Evolutionary conservation across 2,113 vertebrate genomes (phyloP), one percentile per base, ranked within the genome.

Genomic region (Ailurus styani): DNA sequence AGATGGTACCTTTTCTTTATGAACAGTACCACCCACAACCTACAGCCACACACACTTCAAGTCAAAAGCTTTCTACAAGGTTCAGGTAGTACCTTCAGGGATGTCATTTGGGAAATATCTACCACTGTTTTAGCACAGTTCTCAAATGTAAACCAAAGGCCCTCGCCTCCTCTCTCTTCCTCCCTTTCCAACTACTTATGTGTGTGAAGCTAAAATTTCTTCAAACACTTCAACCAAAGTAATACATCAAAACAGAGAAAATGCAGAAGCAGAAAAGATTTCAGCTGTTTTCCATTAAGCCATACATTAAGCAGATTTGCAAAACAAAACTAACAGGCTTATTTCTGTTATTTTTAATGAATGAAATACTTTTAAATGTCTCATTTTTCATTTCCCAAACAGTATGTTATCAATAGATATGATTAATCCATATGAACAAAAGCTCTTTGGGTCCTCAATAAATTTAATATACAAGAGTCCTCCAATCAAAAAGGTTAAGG

Each of bases 361-460:
- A 20, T n/a, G 78, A 93, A 77, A 70, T 50, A 93, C 72, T 52
- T 90, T 73, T 20, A 62, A 70, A 72, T 57, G 70, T 62, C 31
- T 93, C 52, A 27, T 7, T 70, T 62, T 77, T 93, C 57, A 87
- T 86, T 86, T 82, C 29, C 82, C 82, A 86, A 40, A 55, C 1
- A 47, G 11, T 62, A 87, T 13, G 13, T 57, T 57, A 92, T 31
- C 27, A 88, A 89, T 5, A 73, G 34, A 92, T 55, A 81, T 7
- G 90, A 82, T 91, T 31, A 91, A 29, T 75, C 37, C 14, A 95
- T 25, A 97, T 45, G 55, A 96, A 86, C 37, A 86, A 89, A 64
- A 72, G 27, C 3, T 83, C 37, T 47, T 54, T 64, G 54, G 31
- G 29, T 34, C 17, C 62, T 88, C 42, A 85, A 21, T 90, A 85